These are phyloP conservation scores for Rotaria macrura DNA, from an alignment of 2,888 invertebrate species.

Conservation along the genomic window DNA sequence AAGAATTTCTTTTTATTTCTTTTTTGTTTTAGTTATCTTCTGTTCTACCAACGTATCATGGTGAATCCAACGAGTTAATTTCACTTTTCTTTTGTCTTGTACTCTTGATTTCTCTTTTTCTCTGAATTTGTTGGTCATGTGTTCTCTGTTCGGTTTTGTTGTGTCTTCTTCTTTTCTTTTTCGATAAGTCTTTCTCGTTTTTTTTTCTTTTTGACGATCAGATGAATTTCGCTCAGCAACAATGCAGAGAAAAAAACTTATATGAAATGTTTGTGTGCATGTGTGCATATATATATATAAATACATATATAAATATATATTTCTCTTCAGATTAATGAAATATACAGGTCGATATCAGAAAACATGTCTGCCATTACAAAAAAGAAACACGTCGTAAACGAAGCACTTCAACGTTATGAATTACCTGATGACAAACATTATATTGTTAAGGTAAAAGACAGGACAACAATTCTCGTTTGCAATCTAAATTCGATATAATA, in stretches of 20 bases:
- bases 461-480: neutral
- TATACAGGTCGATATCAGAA: neutral
- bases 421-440: constrained; percentile 26
- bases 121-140: constrained; percentile 8
- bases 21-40: neutral
- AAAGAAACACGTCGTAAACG: constrained; percentile 28
- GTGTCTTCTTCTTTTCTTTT: neutral
- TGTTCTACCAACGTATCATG: neutral
- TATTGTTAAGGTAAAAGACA: constrained; percentile 28
- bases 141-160: neutral
- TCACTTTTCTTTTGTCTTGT: neutral
- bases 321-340: neutral
- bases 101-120: neutral
- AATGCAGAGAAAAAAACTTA: neutral
- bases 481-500: neutral
- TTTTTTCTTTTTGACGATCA: neutral
- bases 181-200: neutral
- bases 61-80: neutral
- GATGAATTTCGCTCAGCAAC: constrained; percentile 8
- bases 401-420: constrained; percentile 24
- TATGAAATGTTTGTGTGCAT: neutral
- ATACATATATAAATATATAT: neutral
- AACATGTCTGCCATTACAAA: constrained; percentile 31
- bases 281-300: neutral
- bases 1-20: neutral